These are phyloP conservation scores for Carettochelys insculpta DNA, from an alignment of 2,113 vertebrate genomes.

Conservation along the genomic window DNA sequence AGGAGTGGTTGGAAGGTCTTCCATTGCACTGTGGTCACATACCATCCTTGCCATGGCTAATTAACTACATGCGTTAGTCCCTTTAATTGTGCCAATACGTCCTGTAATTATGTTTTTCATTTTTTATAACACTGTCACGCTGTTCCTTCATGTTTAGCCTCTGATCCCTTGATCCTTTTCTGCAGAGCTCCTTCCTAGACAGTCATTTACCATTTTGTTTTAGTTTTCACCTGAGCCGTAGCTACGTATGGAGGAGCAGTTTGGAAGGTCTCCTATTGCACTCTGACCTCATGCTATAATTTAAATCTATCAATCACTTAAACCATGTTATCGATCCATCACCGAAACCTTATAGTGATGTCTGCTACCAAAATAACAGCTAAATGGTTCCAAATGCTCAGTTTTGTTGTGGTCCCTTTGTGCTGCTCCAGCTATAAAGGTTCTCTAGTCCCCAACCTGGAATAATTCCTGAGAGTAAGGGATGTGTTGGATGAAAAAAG, in stretches of 20 bases:
- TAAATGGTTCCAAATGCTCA: not conserved
- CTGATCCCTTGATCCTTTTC: too few relatives aligned
- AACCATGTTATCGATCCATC: not conserved
- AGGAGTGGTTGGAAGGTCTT: not conserved
- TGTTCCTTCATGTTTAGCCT: too few relatives aligned
- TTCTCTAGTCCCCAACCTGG: not conserved
- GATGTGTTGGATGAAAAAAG: not conserved
- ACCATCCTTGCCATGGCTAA: not conserved
- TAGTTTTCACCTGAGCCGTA: not conserved
- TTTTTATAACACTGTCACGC: too few relatives aligned
- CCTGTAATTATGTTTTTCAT: too few relatives aligned
- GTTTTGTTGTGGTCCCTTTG: not conserved
- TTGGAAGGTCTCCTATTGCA: too few relatives aligned
- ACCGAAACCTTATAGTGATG: not conserved
- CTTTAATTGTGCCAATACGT: accelerated
- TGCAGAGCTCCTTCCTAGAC: too few relatives aligned
- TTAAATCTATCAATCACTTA: not conserved
- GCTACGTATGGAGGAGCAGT: too few relatives aligned
- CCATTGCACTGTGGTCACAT: not conserved
- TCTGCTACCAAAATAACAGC: not conserved
- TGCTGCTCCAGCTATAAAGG: not conserved
- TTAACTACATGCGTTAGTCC: not conserved
- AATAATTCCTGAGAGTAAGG: not conserved
- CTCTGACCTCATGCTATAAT: too few relatives aligned
- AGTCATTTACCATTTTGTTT: too few relatives aligned